Percentiles rank a stretch among this genome's conserved stretches.
Evolutionary conservation across 2,113 vertebrate species (phyloP).

Genomic region (Scolopax mira): DNA sequence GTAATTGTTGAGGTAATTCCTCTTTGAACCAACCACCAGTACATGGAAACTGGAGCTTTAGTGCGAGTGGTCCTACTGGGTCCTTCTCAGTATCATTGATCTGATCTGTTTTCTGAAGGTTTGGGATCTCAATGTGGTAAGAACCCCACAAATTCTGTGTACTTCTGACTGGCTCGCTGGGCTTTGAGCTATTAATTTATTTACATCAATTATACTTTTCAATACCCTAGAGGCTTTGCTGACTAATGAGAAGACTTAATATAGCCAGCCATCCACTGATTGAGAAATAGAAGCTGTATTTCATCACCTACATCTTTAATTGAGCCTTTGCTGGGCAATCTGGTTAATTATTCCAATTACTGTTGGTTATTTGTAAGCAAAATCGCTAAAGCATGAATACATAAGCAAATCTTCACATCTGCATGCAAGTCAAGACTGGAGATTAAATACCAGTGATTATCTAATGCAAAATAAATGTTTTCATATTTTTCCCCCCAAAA

Average conservation of each 20-base stretch:
- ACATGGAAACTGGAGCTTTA: neutral
- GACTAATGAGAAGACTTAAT: constrained; percentile 43
- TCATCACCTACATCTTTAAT: constrained; percentile 34
- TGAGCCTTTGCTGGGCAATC: constrained; percentile 42
- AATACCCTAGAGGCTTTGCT: constrained; percentile 53
- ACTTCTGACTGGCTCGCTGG: neutral
- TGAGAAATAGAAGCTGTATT: constrained; percentile 29
- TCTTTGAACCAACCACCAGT: neutral
- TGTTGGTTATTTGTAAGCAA: constrained; percentile 49
- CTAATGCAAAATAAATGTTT: constrained; percentile 26
- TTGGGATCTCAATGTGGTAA: neutral
- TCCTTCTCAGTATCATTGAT: neutral
- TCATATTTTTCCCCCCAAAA: neutral
- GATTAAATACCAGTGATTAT: constrained; percentile 25
- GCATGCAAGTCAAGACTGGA: constrained; percentile 38
- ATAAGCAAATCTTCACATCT: constrained; percentile 49
- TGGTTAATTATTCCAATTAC: constrained; percentile 56
- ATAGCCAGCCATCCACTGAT: constrained; percentile 25
- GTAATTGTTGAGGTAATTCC: neutral
- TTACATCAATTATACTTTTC: constrained; percentile 28
- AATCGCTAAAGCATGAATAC: constrained; percentile 43
- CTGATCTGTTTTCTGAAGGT: neutral
- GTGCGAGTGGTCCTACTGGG: neutral
- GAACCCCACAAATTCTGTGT: neutral
- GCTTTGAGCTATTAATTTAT: constrained; percentile 39